Evolutionary conservation across 2,797 vertebrate species (phyloP).

Genomic region (Eulemur mongoz): DNA sequence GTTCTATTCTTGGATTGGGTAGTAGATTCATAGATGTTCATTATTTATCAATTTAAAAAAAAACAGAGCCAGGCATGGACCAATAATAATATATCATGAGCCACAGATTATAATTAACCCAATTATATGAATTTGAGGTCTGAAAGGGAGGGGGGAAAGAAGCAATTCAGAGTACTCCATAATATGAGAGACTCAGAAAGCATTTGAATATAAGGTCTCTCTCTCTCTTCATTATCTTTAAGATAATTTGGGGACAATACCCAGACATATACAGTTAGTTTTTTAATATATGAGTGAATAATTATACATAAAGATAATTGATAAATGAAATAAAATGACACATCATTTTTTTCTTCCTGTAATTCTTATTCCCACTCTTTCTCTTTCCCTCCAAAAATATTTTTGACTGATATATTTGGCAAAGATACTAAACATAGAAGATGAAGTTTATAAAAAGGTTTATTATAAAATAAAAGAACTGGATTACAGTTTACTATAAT

Average conservation of each 20-base stretch:
- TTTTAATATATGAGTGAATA: background rate
- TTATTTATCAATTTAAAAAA: background rate
- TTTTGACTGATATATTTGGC: constrained; percentile 20
- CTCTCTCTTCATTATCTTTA: background rate
- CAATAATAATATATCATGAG: background rate
- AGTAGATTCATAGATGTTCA: background rate
- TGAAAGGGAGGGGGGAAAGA: background rate
- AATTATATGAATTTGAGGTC: background rate
- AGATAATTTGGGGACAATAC: background rate
- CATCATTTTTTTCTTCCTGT: constrained; percentile 14
- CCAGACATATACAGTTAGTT: background rate
- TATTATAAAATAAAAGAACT: constrained; percentile 35
- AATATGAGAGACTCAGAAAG: background rate
- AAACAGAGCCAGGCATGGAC: background rate
- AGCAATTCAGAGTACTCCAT: background rate
- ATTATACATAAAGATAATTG: background rate
- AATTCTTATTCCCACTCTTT: constrained; percentile 5
- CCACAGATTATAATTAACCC: background rate
- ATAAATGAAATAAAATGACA: background rate
- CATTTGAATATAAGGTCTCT: constrained; percentile 2
- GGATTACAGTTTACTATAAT: background rate
- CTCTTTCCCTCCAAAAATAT: constrained; percentile 16
- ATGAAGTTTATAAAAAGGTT: constrained; percentile 37
- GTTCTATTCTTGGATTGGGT: background rate
- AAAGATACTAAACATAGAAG: constrained; percentile 36